Percentiles rank a stretch among this genome's conserved stretches.
These are phyloP conservation scores for Hydraecia micacea DNA, from an alignment of 2,888 invertebrate genomes.

Conservation along the genomic window DNA sequence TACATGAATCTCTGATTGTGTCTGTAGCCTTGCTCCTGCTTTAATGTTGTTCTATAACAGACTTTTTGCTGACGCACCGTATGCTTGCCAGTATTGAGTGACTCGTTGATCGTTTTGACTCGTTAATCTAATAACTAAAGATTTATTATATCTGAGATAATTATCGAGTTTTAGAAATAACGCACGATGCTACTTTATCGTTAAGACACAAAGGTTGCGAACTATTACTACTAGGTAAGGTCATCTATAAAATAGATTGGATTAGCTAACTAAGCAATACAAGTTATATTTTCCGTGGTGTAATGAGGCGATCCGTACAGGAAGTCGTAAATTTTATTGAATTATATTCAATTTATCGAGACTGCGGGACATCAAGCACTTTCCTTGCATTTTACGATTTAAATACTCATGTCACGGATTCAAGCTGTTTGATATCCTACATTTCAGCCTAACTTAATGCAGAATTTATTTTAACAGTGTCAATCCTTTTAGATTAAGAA, in stretches of 20 bases:
- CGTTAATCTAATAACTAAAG: neutral
- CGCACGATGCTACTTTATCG: slow-evolving; percentile 32
- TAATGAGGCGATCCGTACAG: slow-evolving; percentile 1
- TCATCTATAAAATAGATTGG: slow-evolving; percentile 34
- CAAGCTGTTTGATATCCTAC: neutral
- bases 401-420: neutral
- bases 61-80: slow-evolving; percentile 43
- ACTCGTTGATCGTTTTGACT: neutral
- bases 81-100: slow-evolving; percentile 25
- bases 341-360: neutral
- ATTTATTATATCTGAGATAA: slow-evolving; percentile 3
- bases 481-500: neutral
- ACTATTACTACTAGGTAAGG: slow-evolving; percentile 44
- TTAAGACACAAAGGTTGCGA: slow-evolving; percentile 48
- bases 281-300: neutral
- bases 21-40: slow-evolving; percentile 80
- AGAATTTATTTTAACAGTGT: neutral
- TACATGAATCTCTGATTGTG: slow-evolving; percentile 81
- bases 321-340: slow-evolving; percentile 7
- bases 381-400: slow-evolving; percentile 4
- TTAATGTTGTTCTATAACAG: slow-evolving; percentile 60
- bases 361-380: neutral
- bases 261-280: slow-evolving; percentile 24
- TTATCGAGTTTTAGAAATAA: slow-evolving; percentile 17
- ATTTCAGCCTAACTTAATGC: neutral